Percentiles rank a stretch among this genome's conserved stretches.
Evolutionary conservation across 2,888 invertebrate genomes (phyloP).

Genomic region (Trissolcus japonicus): DNA sequence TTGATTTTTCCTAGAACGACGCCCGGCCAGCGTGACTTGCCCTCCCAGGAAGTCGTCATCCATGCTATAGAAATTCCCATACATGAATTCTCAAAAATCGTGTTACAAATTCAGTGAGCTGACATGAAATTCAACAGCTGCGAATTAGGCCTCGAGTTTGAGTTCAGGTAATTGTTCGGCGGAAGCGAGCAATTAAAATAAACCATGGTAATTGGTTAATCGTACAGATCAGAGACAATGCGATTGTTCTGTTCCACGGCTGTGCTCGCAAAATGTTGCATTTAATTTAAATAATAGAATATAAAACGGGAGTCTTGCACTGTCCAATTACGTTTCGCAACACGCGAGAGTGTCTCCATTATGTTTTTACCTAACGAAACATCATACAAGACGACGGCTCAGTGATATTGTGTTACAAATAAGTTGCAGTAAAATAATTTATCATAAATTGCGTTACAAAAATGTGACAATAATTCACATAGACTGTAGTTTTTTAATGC

Average conservation of each 20-base stretch:
- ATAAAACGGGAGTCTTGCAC: background rate
- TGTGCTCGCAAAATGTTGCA: background rate
- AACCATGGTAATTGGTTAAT: slow-evolving; percentile 8
- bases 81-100: background rate
- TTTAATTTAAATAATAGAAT: background rate
- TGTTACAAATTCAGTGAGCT: background rate
- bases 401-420: too few species aligned
- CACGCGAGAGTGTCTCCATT: background rate
- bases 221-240: slow-evolving; percentile 6
- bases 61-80: slow-evolving; percentile 66
- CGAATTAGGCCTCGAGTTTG: background rate
- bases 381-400: too few species aligned
- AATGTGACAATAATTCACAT: too few species aligned
- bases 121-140: background rate
- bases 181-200: slow-evolving; percentile 16
- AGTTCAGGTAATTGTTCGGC: background rate
- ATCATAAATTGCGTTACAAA: too few species aligned
- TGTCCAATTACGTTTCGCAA: slow-evolving; percentile 2
- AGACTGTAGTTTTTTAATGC: too few species aligned
- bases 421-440: too few species aligned
- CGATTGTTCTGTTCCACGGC: background rate
- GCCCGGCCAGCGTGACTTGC: slow-evolving; percentile 83
- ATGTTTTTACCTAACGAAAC: too few species aligned
- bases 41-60: slow-evolving; percentile 77
- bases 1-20: slow-evolving; percentile 92